Conservation (phyloP, 2,888 invertebrate species). For the Schizotus pectinicornis region DNA sequence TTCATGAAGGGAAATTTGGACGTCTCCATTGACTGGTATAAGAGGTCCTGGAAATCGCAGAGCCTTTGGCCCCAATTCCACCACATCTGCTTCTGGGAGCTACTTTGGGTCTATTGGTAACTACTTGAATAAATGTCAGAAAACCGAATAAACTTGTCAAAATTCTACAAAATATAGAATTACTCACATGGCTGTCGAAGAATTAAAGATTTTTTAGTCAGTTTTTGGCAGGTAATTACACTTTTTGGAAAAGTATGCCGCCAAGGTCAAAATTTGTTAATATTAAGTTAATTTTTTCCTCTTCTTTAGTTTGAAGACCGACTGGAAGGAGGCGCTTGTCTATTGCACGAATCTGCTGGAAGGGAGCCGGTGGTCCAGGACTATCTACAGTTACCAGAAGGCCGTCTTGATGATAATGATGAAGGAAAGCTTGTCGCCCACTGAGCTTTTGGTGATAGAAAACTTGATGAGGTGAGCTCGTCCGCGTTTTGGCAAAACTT, state of each 20-base stretch:
- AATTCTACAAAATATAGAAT: too few relatives aligned
- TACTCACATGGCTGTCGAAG: too few relatives aligned
- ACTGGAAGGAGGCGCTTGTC: constrained; percentile 78
- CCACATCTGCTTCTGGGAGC: constrained; percentile 93
- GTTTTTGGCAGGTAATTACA: too few relatives aligned
- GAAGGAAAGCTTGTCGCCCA: constrained; percentile 60
- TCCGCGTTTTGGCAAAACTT: constrained; percentile 1
- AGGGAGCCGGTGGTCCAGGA: constrained; percentile 90
- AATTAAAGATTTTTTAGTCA: too few relatives aligned
- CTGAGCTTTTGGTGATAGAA: constrained; percentile 64
- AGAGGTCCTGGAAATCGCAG: constrained; percentile 81
- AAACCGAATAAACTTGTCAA: too few relatives aligned
- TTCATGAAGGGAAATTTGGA: constrained; percentile 80
- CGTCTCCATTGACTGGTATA: constrained; percentile 76
- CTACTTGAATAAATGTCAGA: too few relatives aligned
- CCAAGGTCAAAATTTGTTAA: too few relatives aligned
- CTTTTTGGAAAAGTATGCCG: too few relatives aligned
- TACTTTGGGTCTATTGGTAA: constrained; percentile 88
- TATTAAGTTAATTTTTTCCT: not conserved
- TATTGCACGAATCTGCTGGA: constrained; percentile 75
- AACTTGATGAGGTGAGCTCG: constrained; percentile 70
- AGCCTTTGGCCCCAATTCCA: constrained; percentile 89
- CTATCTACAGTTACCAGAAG: constrained; percentile 90
- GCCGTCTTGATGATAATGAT: constrained; percentile 83
- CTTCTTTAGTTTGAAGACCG: constrained; percentile 65